Percentiles rank a stretch among this genome's conserved stretches.
These are phyloP conservation scores for Lagorchestes hirsutus DNA, from an alignment of 2,797 vertebrate genomes.

Conservation along the genomic window DNA sequence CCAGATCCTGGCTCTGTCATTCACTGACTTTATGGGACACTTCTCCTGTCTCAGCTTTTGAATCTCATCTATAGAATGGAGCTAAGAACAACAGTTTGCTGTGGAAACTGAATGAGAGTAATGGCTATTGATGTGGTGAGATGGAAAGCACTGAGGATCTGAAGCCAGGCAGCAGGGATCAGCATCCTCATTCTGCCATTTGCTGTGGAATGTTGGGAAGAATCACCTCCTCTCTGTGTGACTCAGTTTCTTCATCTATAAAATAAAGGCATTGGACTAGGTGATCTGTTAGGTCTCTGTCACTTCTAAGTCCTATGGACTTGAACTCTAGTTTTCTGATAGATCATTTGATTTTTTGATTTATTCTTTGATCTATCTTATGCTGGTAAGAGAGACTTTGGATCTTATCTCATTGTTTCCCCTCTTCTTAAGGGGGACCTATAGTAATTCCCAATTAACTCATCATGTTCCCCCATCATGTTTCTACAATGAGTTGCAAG, in stretches of 20 bases:
- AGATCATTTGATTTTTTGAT: not conserved
- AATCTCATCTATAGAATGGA: conserved; percentile 21
- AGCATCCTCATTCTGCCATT: not conserved
- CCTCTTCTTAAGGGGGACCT: not conserved
- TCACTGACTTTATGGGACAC: not conserved
- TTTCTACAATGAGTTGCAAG: no score
- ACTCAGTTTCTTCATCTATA: not conserved
- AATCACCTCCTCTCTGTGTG: not conserved
- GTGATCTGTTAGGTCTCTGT: not conserved
- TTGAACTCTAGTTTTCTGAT: no score
- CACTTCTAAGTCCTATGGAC: no score
- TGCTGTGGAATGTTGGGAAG: no score
- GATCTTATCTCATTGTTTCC: not conserved
- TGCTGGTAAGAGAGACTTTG: no score
- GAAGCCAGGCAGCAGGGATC: not conserved
- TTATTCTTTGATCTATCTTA: not conserved
- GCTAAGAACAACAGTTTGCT: not conserved
- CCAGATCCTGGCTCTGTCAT: not conserved
- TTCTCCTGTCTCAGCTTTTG: not conserved
- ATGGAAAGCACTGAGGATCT: not conserved
- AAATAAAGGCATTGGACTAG: not conserved
- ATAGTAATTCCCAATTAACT: no score
- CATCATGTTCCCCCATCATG: not conserved
- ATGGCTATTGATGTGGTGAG: not conserved
- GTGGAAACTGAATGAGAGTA: not conserved